A percentile compares a stretch with the other conserved stretches of the same genome.
These are phyloP conservation scores for Papilio xuthus DNA, from an alignment of 1,140 invertebrate species.

Conservation along the genomic window DNA sequence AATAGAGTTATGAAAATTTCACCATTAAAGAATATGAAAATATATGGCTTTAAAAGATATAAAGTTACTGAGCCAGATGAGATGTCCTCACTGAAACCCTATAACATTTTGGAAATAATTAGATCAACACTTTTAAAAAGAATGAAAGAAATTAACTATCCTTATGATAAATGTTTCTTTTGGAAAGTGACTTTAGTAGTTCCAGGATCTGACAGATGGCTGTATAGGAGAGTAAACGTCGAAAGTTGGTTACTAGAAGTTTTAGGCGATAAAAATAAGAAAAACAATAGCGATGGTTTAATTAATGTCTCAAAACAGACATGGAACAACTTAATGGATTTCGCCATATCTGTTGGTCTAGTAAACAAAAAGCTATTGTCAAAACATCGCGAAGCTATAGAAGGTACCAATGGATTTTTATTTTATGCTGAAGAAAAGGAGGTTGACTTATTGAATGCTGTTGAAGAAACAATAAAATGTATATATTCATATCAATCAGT, in stretches of 20 bases:
- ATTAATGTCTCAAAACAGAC: slow-evolving; percentile 73
- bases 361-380: slow-evolving; percentile 53
- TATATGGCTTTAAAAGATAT: slow-evolving; percentile 73
- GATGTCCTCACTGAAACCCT: slow-evolving; percentile 64
- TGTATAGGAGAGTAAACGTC: slow-evolving; percentile 67
- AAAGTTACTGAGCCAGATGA: slow-evolving; percentile 68
- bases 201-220: slow-evolving; percentile 72
- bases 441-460: slow-evolving; percentile 59
- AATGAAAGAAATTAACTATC: slow-evolving; percentile 76
- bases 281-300: slow-evolving; percentile 59
- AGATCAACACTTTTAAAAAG: slow-evolving; percentile 75
- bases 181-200: slow-evolving; percentile 87
- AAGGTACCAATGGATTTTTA: slow-evolving; percentile 73
- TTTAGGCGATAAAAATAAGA: slow-evolving; percentile 64
- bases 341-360: slow-evolving; percentile 73
- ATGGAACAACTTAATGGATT: slow-evolving; percentile 77
- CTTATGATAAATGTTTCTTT: slow-evolving; percentile 82
- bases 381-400: slow-evolving; percentile 66
- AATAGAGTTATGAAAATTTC: slow-evolving; percentile 78
- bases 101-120: slow-evolving; percentile 79
- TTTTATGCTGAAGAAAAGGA: slow-evolving; percentile 68
- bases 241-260: slow-evolving; percentile 68
- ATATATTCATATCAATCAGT: slow-evolving; percentile 72
- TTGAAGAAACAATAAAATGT: slow-evolving; percentile 74
- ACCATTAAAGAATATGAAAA: slow-evolving; percentile 82